Evolutionary conservation across 2,797 vertebrate species (phyloP).

Genomic region (Varecia variegata): DNA sequence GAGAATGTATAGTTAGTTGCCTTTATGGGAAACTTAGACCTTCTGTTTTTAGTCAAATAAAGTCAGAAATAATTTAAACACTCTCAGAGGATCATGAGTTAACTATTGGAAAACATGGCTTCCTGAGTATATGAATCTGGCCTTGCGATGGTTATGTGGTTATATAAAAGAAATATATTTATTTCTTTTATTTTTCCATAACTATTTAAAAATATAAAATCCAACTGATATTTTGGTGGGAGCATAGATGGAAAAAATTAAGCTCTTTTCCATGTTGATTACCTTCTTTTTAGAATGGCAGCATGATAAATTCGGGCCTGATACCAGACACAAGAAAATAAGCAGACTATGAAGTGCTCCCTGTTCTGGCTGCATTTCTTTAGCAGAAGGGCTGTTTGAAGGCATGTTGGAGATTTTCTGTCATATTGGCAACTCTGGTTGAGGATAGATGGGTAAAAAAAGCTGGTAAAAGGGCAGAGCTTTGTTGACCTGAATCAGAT

Average conservation of each 20-base stretch:
- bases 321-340: neutral
- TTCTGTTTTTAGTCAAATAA: neutral
- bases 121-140: neutral
- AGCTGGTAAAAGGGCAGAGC: conserved; percentile 20
- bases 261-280: neutral
- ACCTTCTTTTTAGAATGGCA: neutral
- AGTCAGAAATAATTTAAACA: conserved; percentile 24
- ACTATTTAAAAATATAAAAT: conserved; percentile 6
- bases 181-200: neutral
- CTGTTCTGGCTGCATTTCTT: conserved; percentile 35
- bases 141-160: neutral
- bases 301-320: neutral
- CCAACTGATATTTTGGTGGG: neutral
- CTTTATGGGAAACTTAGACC: neutral
- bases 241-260: neutral
- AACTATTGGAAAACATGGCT: neutral
- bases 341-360: neutral
- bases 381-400: neutral
- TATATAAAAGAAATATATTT: neutral
- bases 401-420: conserved; percentile 49
- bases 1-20: neutral
- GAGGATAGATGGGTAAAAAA: neutral
- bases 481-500: conserved; percentile 40
- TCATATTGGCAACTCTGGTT: conserved; percentile 45
- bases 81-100: neutral